Base-by-base conservation (phyloP, 2,888 invertebrate genomes). In the Apamea sordens region DNA sequence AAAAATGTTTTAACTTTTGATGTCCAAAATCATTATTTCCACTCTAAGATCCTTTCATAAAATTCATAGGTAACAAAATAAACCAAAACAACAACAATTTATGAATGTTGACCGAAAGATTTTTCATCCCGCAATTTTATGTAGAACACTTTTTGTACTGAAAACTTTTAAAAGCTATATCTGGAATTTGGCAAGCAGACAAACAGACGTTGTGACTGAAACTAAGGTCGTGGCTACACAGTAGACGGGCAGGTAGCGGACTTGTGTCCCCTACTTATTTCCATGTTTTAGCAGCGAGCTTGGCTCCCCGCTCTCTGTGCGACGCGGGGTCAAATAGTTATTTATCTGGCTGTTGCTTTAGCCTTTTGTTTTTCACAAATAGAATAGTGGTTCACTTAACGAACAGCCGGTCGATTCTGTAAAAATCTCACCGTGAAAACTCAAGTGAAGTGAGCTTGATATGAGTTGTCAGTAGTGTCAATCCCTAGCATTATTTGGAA, bases 111-210 rank as follows among this genome's bases (percentile, higher is more conserved):
- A 63, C 65, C 68, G 56, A 56, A 75, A 77, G 76, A 8, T 56
- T 59, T 50, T 72, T 72, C 69, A 56, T 36, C n/a, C 10, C 36
- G 3, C 56, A 63, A 61, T 81, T 85, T 72, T 65, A 85, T 75
- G 80, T 84, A 59, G 84, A 80, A 68, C 84, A 73, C 53, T 77
- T 79, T 83, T 83, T 32, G 53, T 75, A 71, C 61, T 44, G 67
- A 70, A 63, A 83, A 36, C 32, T 76, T 84, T 84, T 80, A 70
- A 84, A 84, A 84, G 70, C 56, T 70, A 7, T 80, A 77, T 73
- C 81, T 84, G 73, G 71, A 71, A 84, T 84, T 84, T 84, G 77
- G 81, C 81, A 73, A 73, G 56, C 61, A 36, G 63, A 80, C 84
- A 80, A 80, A 63, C 84, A 80, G 70, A 74, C 85, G 65, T 63